These are phyloP conservation scores for Micronycteris hirsuta DNA, from an alignment of 2,113 vertebrate genomes.

Conservation along the genomic window DNA sequence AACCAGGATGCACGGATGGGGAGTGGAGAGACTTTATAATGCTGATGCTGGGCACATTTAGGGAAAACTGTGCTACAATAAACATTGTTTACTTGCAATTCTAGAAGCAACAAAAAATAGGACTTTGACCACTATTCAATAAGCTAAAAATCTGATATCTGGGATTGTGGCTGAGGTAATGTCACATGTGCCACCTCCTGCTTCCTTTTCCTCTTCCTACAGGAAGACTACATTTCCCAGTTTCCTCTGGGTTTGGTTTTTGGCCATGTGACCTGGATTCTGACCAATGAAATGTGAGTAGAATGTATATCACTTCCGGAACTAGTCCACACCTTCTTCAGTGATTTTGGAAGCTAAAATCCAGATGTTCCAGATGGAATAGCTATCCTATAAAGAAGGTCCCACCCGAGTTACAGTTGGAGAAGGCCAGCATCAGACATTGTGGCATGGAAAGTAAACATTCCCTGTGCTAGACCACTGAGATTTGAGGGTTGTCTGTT, in stretches of 20 bases:
- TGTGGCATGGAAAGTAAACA: neutral
- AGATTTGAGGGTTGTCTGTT: neutral
- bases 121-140: neutral
- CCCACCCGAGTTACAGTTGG: neutral
- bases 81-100: neutral
- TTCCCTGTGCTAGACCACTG: neutral
- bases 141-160: neutral
- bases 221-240: neutral
- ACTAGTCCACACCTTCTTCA: neutral
- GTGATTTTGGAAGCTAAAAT: neutral
- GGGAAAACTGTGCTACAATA: neutral
- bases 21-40: fast-evolving
- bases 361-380: neutral
- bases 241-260: neutral
- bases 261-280: neutral
- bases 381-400: neutral
- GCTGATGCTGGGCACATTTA: neutral
- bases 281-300: neutral
- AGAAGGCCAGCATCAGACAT: neutral
- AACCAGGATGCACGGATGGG: neutral
- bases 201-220: neutral
- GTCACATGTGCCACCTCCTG: neutral
- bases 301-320: neutral
- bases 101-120: neutral
- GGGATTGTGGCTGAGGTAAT: neutral